Evolutionary conservation across 2,797 vertebrate genomes (phyloP), one percentile per base, ranked within the genome.

Genomic region (Epinephelus coioides): DNA sequence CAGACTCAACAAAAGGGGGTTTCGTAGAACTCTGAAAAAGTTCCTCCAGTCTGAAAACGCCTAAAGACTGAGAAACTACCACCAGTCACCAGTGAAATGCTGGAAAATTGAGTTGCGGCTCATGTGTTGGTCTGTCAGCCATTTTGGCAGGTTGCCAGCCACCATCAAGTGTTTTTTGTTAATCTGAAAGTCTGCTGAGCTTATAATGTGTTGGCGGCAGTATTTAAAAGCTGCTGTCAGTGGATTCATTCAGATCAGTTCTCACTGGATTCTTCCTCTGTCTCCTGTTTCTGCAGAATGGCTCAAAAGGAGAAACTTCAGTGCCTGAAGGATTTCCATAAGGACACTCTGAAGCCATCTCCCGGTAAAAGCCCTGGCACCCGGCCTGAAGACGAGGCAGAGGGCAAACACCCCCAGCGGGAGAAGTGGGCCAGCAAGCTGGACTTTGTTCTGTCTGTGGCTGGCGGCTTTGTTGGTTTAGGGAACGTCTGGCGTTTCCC

Each of bases 391-490:
- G 98, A 99, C 0, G 98, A 99, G 91, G 98, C 98, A 0, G 98
- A 99, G 76, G 98, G 98, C 6, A 99, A 99, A 66, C 96, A 97
- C 0, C 97, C 97, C 0, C 97, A 98, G 93, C 88, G 98, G 64
- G 98, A 99, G 95, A 99, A 99, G 94, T 99, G 98, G 98, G 95
- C 97, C 34, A 99, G 97, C 96, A 99, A 98, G 94, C 96, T 99
- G 84, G 98, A 99, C 96, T 99, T 99, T 94, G 93, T 99, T 91
- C 96, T 99, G 60, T 99, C 98, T 0, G 98, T 99, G 76, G 98
- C 98, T 0, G 98, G 98, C 0, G 98, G 98, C 63, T 99, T 99
- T 27, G 98, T 99, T 30, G 98, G 98, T 66, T 96, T 99, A 87
- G 98, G 98, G 88, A 99, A 99, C 0, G 97, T 99, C 75, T 99